Evolutionary conservation across 2,113 vertebrate genomes (phyloP).

Genomic region (Nycticryphes semicollaris): DNA sequence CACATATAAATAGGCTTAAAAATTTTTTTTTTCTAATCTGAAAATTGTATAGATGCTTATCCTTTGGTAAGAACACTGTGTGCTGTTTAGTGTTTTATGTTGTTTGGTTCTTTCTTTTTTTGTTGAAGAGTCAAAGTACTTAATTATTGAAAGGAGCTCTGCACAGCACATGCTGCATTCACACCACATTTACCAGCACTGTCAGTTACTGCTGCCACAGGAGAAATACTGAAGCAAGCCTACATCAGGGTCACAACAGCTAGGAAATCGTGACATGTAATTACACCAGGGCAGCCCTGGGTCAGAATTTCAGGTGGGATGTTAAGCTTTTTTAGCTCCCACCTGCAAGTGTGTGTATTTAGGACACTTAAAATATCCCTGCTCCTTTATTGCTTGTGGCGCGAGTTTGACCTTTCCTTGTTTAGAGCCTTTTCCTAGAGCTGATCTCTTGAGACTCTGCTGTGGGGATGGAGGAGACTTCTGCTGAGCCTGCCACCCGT

Average conservation of each 20-base stretch:
- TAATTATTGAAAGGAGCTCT: neutral
- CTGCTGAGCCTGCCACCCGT: neutral
- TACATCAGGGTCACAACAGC: neutral
- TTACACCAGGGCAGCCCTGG: neutral
- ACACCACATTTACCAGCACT: neutral
- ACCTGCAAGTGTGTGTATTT: neutral
- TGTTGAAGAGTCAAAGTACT: neutral
- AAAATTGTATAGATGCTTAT: neutral
- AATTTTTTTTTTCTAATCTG: neutral
- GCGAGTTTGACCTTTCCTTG: neutral
- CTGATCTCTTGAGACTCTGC: neutral
- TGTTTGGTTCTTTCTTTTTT: neutral
- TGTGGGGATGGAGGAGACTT: accelerated
- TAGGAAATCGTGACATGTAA: neutral
- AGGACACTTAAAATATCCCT: neutral
- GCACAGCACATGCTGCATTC: neutral
- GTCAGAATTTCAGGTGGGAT: neutral
- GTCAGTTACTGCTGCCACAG: neutral
- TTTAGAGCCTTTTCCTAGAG: neutral
- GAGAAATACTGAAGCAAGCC: neutral
- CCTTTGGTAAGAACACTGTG: neutral
- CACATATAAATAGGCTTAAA: neutral
- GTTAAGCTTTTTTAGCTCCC: neutral
- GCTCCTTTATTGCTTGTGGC: neutral
- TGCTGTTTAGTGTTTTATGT: neutral